Percentiles rank a stretch among this genome's conserved stretches.
Evolutionary conservation across 2,888 invertebrate genomes (phyloP).

Genomic region (Pecten maximus): DNA sequence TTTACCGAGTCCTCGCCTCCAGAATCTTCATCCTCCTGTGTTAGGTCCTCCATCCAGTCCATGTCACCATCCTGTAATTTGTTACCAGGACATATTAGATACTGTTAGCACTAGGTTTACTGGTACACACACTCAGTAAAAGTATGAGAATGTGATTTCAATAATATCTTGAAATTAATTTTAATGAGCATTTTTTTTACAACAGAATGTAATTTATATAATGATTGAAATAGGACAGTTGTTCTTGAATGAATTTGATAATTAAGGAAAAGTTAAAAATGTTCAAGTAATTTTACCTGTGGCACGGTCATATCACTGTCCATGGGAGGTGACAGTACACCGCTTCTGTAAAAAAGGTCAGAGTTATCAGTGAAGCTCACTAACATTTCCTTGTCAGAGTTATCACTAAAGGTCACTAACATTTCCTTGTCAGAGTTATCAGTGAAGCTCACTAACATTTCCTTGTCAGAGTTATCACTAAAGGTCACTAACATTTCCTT

Average conservation of each 20-base stretch:
- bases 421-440: too few species aligned
- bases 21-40: constrained; percentile 94
- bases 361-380: background rate
- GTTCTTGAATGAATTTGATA: background rate
- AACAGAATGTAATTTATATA: background rate
- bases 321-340: constrained; percentile 73
- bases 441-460: too few species aligned
- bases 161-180: background rate
- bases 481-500: too few species aligned
- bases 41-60: constrained; percentile 93
- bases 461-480: too few species aligned
- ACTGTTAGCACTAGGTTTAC: background rate
- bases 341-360: constrained; percentile 55
- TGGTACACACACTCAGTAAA: background rate
- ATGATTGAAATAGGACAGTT: background rate
- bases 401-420: background rate
- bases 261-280: background rate
- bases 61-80: constrained; percentile 82
- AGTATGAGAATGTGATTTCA: background rate
- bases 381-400: background rate
- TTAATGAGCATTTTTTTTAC: background rate
- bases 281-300: constrained; percentile 75
- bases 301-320: constrained; percentile 71
- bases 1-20: constrained; percentile 92
- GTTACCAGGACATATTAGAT: background rate